Conservation (phyloP, 1,140 invertebrate species). For the Oscheius sp. region DNA sequence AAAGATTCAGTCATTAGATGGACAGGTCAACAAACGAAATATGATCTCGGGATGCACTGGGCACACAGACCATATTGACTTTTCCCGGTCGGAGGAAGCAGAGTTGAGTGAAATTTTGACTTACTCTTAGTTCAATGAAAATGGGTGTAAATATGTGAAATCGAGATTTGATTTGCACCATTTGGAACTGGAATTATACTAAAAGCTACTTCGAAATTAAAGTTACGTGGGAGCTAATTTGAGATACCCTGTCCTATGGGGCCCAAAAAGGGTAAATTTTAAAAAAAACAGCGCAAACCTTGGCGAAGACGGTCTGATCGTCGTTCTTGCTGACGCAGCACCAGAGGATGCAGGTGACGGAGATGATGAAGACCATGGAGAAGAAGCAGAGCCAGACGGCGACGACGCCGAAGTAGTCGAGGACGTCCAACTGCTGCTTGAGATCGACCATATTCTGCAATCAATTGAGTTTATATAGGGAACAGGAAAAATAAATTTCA, state of each 20-base stretch:
- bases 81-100: too few species aligned
- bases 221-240: too few species aligned
- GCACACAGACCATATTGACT: too few species aligned
- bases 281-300: slow-evolving; percentile 41
- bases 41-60: too few species aligned
- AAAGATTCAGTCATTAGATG: too few species aligned
- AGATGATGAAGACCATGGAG: slow-evolving; percentile 53
- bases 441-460: slow-evolving; percentile 42
- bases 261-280: too few species aligned
- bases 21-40: too few species aligned
- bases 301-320: slow-evolving; percentile 53
- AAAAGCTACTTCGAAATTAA: too few species aligned
- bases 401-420: slow-evolving; percentile 58
- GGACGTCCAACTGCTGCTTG: slow-evolving; percentile 48
- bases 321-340: slow-evolving; percentile 56
- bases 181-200: background rate
- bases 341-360: slow-evolving; percentile 60
- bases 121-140: background rate
- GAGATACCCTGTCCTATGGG: too few species aligned
- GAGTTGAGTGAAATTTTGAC: background rate
- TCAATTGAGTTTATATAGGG: background rate
- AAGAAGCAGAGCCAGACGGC: slow-evolving; percentile 58
- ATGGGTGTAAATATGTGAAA: background rate
- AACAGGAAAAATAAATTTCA: background rate
- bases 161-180: background rate